These are phyloP conservation scores for Paramormyrops hopkinsi DNA, from an alignment of 2,797 vertebrate species.

Conservation along the genomic window DNA sequence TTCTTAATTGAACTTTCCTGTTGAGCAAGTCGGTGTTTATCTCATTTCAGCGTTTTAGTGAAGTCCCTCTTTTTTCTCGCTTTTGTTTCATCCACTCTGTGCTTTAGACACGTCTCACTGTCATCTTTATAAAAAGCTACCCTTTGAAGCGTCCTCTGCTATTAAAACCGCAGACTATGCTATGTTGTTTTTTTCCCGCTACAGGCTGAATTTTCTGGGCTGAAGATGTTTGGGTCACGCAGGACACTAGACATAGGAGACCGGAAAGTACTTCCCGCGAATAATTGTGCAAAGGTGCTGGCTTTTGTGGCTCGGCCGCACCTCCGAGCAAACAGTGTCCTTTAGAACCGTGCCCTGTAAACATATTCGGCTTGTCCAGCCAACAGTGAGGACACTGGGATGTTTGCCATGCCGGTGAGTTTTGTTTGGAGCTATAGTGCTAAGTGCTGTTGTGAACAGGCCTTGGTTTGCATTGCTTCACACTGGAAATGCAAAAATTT, in stretches of 20 bases:
- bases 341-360: conserved; percentile 25
- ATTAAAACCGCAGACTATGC: not conserved
- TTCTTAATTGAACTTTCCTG: not conserved
- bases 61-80: not conserved
- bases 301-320: not conserved
- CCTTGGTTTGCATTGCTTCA: not conserved
- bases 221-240: not conserved
- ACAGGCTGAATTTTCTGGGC: not conserved
- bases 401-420: conserved; percentile 9
- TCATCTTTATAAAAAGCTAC: not conserved
- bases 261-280: not conserved
- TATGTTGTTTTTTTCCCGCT: not conserved
- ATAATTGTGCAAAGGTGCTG: not conserved
- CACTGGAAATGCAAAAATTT: not conserved
- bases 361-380: conserved; percentile 21
- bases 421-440: conserved; percentile 1
- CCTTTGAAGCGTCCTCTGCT: not conserved
- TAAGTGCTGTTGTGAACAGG: not conserved
- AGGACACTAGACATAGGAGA: not conserved
- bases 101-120: not conserved
- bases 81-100: not conserved
- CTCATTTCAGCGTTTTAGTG: not conserved
- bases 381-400: not conserved
- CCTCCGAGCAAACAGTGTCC: conserved; percentile 1
- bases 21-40: not conserved